Evolutionary conservation across 2,888 invertebrate genomes (phyloP).

Genomic region (Xanthorhoe spadicearia): DNA sequence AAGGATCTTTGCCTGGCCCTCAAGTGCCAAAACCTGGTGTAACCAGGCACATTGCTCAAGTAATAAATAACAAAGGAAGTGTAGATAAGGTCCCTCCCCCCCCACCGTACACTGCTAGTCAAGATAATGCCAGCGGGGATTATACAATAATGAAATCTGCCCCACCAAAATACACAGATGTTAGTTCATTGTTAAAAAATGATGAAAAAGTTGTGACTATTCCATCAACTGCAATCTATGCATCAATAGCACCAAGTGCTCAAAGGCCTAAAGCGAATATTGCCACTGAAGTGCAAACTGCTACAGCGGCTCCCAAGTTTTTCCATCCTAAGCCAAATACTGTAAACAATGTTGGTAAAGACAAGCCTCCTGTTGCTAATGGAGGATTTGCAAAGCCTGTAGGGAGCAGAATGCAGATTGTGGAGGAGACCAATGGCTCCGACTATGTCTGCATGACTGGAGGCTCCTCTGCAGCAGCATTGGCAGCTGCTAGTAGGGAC

Average conservation of each 20-base stretch:
- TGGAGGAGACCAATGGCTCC: conserved; percentile 90
- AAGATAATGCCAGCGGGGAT: conserved; percentile 72
- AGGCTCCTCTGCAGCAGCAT: conserved; percentile 82
- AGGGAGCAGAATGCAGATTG: conserved; percentile 77
- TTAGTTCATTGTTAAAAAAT: conserved; percentile 72
- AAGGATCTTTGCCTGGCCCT: conserved; percentile 74
- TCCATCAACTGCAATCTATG: conserved; percentile 82
- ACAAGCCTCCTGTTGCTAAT: conserved; percentile 67
- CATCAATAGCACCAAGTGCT: conserved; percentile 82
- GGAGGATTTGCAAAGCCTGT: conserved; percentile 66
- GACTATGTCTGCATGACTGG: conserved; percentile 95
- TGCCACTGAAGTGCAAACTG: conserved; percentile 83
- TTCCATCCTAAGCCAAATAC: conserved; percentile 84
- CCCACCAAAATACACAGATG: conserved; percentile 79
- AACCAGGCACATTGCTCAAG: conserved; percentile 64
- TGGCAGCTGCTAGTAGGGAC: conserved; percentile 76
- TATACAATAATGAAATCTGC: conserved; percentile 82
- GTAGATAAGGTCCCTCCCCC: conserved; percentile 82
- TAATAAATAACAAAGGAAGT: conserved; percentile 77
- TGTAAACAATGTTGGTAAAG: conserved; percentile 82
- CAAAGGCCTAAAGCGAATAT: conserved; percentile 82
- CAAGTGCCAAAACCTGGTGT: conserved; percentile 72
- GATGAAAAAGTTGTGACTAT: conserved; percentile 77
- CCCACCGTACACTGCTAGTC: conserved; percentile 66
- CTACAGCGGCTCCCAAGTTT: conserved; percentile 83